phyloP scores from a whole-genome alignment of 2,888 invertebrate genomes.

The Apeira syringaria region DNA sequence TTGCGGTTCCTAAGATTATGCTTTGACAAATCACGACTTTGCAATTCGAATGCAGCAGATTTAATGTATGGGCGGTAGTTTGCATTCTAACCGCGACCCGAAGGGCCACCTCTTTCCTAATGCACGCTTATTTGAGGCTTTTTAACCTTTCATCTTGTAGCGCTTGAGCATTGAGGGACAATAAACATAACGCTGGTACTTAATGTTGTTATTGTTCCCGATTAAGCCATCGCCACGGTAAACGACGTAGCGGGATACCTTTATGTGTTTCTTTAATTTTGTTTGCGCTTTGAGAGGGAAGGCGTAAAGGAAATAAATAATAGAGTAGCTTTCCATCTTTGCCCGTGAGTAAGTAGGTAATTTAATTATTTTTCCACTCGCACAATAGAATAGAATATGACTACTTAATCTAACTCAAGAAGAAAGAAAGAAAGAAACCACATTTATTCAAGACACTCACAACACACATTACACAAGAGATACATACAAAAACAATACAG shows the following conservation, averaged over 20 bases:
- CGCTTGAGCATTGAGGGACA: slow-evolving; percentile 76
- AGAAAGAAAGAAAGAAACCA: too few species aligned
- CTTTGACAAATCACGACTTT: slow-evolving; percentile 84
- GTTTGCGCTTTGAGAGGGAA: neutral
- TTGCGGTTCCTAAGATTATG: slow-evolving; percentile 81
- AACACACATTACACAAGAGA: too few species aligned
- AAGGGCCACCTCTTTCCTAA: slow-evolving; percentile 83
- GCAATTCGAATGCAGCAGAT: slow-evolving; percentile 83
- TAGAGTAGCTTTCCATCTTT: too few species aligned
- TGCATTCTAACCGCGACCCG: slow-evolving; percentile 82
- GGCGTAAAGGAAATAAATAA: too few species aligned
- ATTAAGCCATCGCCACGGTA: slow-evolving; percentile 44
- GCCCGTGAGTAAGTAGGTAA: too few species aligned
- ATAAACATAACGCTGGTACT: slow-evolving; percentile 72
- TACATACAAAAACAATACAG: too few species aligned
- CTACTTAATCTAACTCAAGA: too few species aligned
- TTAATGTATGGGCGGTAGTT: slow-evolving; percentile 84
- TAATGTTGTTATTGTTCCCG: slow-evolving; percentile 63
- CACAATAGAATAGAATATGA: too few species aligned
- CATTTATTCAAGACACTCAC: too few species aligned
- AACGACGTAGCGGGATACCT: slow-evolving; percentile 20
- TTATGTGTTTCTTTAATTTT: slow-evolving; percentile 11
- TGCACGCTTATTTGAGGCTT: slow-evolving; percentile 83
- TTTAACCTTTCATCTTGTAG: slow-evolving; percentile 81
- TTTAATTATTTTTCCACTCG: too few species aligned